A percentile compares a stretch with the other conserved stretches of the same genome.
phyloP scores from a whole-genome alignment of 2,888 invertebrate genomes.

The Pristionchus maxplancki region DNA sequence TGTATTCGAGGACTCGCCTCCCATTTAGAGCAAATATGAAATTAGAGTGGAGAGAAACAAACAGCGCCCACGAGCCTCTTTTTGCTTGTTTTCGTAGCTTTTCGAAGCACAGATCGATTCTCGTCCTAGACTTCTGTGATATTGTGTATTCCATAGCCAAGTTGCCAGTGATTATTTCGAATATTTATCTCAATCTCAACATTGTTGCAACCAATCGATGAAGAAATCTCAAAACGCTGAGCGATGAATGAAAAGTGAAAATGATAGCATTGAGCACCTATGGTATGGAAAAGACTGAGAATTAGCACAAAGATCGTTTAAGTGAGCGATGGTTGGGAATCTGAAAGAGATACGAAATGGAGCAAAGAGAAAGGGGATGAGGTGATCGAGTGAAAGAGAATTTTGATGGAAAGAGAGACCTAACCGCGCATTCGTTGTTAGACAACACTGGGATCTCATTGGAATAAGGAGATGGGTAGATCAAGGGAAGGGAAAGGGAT shows the following conservation, averaged over 20 bases:
- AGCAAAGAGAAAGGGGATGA: background rate
- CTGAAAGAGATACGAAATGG: slow-evolving; percentile 6
- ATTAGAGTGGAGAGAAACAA: slow-evolving; percentile 23
- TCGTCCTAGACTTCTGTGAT: background rate
- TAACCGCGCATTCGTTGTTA: slow-evolving; percentile 42
- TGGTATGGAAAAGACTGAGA: slow-evolving; percentile 31
- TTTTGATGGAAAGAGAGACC: slow-evolving; percentile 33
- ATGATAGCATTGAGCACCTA: slow-evolving; percentile 18
- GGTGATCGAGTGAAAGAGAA: background rate
- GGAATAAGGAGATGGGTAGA: slow-evolving; percentile 34
- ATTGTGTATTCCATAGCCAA: background rate
- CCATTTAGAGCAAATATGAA: slow-evolving; percentile 34
- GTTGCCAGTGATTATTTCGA: background rate
- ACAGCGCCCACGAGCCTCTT: background rate
- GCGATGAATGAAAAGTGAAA: slow-evolving; percentile 14
- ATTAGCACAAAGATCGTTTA: slow-evolving; percentile 37
- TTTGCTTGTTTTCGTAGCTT: background rate
- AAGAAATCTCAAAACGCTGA: slow-evolving; percentile 11
- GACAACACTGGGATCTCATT: slow-evolving; percentile 43
- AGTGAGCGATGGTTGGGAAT: slow-evolving; percentile 30
- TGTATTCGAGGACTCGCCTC: background rate
- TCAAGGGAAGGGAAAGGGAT: background rate
- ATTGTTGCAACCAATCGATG: slow-evolving; percentile 9
- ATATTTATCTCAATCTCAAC: slow-evolving; percentile 42
- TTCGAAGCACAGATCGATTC: background rate